phyloP scores from a whole-genome alignment of 2,113 vertebrate genomes.

The Phrynosoma platyrhinos region DNA sequence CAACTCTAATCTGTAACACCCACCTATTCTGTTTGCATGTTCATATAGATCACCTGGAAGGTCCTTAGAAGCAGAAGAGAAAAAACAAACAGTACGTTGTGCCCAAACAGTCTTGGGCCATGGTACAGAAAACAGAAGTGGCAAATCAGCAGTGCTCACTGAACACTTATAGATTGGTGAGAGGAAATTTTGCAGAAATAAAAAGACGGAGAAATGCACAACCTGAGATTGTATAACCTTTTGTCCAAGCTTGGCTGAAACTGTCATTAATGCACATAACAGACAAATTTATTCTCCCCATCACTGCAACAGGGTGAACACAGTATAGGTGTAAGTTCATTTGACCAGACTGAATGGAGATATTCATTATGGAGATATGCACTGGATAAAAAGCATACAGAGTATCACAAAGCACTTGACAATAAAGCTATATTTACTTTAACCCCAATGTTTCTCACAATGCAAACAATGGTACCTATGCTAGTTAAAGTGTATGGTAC shows the following conservation, averaged over 20 bases:
- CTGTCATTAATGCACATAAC: neutral
- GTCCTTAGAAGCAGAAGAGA: neutral
- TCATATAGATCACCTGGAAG: neutral
- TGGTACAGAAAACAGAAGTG: neutral
- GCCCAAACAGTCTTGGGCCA: too few species aligned
- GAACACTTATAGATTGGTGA: neutral
- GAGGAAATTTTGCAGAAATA: neutral
- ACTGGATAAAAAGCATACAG: slow-evolving; percentile 66
- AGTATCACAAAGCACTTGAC: slow-evolving; percentile 68
- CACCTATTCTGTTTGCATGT: neutral
- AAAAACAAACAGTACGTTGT: neutral
- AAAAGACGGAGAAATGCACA: too few species aligned
- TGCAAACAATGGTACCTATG: slow-evolving; percentile 60
- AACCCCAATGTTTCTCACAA: slow-evolving; percentile 63
- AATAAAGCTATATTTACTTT: slow-evolving; percentile 71
- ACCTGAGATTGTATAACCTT: neutral
- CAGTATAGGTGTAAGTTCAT: slow-evolving; percentile 59
- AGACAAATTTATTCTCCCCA: slow-evolving; percentile 29
- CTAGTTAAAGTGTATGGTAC: slow-evolving; percentile 53
- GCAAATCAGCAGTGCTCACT: neutral
- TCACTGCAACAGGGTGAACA: slow-evolving; percentile 54
- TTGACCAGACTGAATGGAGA: slow-evolving; percentile 29
- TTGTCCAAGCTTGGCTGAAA: neutral
- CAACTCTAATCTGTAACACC: neutral
- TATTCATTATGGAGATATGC: slow-evolving; percentile 56